These are phyloP conservation scores for Homarus gammarus DNA, from an alignment of 2,888 invertebrate species.

Conservation along the genomic window DNA sequence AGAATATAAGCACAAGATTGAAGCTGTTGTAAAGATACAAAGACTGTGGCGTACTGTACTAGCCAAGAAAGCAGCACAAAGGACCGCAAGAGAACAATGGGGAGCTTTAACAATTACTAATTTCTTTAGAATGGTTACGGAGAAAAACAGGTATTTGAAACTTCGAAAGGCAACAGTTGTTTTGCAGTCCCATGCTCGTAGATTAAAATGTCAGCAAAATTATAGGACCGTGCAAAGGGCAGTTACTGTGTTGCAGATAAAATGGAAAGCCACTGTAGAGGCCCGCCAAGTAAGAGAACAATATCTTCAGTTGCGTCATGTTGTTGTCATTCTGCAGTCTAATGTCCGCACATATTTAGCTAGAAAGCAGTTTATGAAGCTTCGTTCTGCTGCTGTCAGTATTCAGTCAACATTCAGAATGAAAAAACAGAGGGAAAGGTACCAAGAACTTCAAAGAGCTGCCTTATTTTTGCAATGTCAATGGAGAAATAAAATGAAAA, in stretches of 20 bases:
- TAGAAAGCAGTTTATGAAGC: constrained; percentile 30
- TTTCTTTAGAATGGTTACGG: constrained; percentile 9
- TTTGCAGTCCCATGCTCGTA: constrained; percentile 4
- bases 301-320: constrained; percentile 40
- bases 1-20: not conserved
- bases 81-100: not conserved
- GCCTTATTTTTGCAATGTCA: constrained; percentile 18
- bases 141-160: constrained; percentile 21
- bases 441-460: constrained; percentile 1
- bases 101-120: constrained; percentile 22
- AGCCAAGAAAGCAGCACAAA: not conserved
- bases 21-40: not conserved
- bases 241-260: constrained; percentile 20
- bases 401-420: constrained; percentile 52
- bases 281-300: constrained; percentile 22
- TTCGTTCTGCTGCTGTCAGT: constrained; percentile 1
- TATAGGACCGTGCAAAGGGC: constrained; percentile 1
- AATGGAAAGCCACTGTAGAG: not conserved
- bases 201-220: not conserved
- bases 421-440: not conserved
- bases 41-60: constrained; percentile 5
- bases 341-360: constrained; percentile 22
- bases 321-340: constrained; percentile 40
- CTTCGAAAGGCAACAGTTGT: not conserved
- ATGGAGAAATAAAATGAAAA: constrained; percentile 36